Evolutionary conservation across 2,113 vertebrate species (phyloP).

Genomic region (Alectura lathami): DNA sequence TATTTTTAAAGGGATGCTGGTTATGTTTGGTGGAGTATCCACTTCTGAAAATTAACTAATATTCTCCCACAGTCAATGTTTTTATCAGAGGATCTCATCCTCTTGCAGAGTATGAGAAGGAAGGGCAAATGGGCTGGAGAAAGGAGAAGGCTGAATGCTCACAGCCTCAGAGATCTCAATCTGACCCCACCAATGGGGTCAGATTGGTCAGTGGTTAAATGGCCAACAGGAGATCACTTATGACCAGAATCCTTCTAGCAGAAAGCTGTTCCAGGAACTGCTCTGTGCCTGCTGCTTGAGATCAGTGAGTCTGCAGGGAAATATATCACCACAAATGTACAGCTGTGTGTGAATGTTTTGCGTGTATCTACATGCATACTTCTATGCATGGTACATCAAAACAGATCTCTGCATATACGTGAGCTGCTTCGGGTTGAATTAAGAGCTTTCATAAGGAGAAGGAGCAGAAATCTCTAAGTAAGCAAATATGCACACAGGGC

Average conservation of each 20-base stretch:
- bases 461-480: neutral
- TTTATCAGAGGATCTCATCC: neutral
- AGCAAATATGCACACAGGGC: neutral
- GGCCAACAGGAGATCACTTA: neutral
- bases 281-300: neutral
- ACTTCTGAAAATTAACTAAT: constrained; percentile 29
- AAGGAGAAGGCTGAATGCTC: neutral
- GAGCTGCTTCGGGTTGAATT: neutral
- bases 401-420: neutral
- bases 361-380: neutral
- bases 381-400: neutral
- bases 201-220: neutral
- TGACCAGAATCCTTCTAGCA: neutral
- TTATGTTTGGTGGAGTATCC: neutral
- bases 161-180: constrained; percentile 19
- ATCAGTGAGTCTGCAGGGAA: neutral
- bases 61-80: neutral
- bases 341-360: neutral
- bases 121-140: neutral
- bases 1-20: neutral
- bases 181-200: neutral
- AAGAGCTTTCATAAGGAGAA: neutral
- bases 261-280: neutral
- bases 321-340: neutral
- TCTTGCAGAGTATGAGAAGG: neutral